phyloP scores from a whole-genome alignment of 2,797 vertebrate genomes.

The Coranthus polyacanthus region DNA sequence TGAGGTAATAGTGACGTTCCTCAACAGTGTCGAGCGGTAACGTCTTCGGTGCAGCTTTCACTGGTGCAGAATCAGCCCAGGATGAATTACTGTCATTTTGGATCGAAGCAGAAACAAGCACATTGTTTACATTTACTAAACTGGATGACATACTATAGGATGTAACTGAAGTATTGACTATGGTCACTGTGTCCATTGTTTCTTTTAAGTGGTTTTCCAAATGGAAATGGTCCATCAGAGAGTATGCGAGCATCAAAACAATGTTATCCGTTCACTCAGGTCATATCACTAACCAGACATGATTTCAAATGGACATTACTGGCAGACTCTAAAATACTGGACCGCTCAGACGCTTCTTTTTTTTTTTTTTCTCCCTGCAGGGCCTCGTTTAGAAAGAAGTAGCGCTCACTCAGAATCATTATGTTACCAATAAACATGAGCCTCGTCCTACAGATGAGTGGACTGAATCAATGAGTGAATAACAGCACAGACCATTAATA shows the following conservation, averaged over 20 bases:
- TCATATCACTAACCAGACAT: constrained; percentile 14
- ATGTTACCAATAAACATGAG: constrained; percentile 30
- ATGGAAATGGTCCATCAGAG: constrained; percentile 9
- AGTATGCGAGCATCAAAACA: constrained; percentile 33
- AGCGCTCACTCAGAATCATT: constrained; percentile 21
- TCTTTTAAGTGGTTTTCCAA: constrained; percentile 17
- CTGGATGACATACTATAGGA: constrained; percentile 18
- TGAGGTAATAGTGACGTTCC: background rate
- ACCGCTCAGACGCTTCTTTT: background rate
- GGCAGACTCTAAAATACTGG: constrained; percentile 23
- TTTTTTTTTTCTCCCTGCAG: no score
- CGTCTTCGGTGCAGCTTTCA: background rate
- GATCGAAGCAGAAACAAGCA: background rate
- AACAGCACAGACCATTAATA: background rate
- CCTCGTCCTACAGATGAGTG: constrained; percentile 5
- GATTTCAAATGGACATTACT: constrained; percentile 32
- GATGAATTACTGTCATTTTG: background rate
- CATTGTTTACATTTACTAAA: background rate
- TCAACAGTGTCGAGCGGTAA: background rate
- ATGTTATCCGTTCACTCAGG: constrained; percentile 24
- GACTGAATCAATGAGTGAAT: constrained; percentile 5
- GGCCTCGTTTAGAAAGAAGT: constrained; percentile 15
- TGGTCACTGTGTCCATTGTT: background rate
- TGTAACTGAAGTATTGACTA: constrained; percentile 26
- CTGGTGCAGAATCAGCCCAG: background rate